A percentile compares a stretch with the other conserved stretches of the same genome.
These are phyloP conservation scores for Danio tinwini DNA, from an alignment of 2,797 vertebrate species.

Conservation along the genomic window DNA sequence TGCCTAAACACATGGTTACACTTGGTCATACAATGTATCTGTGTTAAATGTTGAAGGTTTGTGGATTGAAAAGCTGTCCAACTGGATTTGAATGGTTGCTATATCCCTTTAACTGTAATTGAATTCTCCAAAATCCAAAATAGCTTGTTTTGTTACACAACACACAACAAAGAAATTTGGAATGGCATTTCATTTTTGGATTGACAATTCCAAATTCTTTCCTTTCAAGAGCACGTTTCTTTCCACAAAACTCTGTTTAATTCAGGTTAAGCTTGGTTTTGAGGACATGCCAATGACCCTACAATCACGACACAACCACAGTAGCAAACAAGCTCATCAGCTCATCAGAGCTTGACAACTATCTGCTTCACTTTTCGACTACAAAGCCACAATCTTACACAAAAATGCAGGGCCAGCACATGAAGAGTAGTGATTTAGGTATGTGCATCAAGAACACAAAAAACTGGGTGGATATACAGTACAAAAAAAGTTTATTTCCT, in stretches of 20 bases:
- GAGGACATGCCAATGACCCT: conserved; percentile 25
- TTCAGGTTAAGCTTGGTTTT: conserved; percentile 48
- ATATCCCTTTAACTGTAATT: not conserved
- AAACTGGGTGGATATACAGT: not conserved
- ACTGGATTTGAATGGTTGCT: too few species aligned
- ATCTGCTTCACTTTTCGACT: conserved; percentile 45
- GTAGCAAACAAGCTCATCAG: conserved; percentile 34
- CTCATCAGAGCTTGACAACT: conserved; percentile 19
- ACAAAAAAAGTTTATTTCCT: not conserved
- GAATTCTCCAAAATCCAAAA: not conserved
- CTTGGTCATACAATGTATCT: too few species aligned
- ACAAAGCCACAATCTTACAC: conserved; percentile 1
- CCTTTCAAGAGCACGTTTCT: not conserved
- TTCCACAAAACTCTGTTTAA: conserved; percentile 12
- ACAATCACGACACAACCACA: conserved; percentile 27
- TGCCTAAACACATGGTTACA: too few species aligned
- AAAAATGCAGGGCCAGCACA: not conserved
- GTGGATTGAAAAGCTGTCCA: too few species aligned
- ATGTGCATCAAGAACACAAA: not conserved
- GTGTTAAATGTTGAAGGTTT: too few species aligned
- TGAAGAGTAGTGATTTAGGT: not conserved
- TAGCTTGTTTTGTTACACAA: too few species aligned
- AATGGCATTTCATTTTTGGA: not conserved
- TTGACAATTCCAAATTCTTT: not conserved
- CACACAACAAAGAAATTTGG: not conserved